A percentile compares a stretch with the other conserved stretches of the same genome.
These are phyloP conservation scores for Neomonachus schauinslandi DNA, from an alignment of 2,113 vertebrate species.

Conservation along the genomic window DNA sequence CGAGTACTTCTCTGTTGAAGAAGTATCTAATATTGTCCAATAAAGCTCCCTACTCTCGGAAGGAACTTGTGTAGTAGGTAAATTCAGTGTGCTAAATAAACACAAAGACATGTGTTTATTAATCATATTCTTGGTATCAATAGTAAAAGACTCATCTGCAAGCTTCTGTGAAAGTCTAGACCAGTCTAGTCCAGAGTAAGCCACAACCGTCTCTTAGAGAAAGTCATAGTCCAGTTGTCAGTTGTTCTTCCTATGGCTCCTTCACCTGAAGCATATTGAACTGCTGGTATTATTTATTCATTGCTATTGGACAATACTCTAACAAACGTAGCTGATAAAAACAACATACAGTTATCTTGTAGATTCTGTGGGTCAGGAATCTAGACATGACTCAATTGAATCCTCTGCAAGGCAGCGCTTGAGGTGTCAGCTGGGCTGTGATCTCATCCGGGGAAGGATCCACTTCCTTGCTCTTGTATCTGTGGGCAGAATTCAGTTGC, in stretches of 20 bases:
- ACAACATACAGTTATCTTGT: background rate
- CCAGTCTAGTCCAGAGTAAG: background rate
- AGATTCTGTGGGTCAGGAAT: background rate
- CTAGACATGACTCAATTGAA: background rate
- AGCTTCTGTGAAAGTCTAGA: background rate
- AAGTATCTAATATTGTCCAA: background rate
- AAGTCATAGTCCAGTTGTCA: background rate
- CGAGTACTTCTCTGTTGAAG: background rate
- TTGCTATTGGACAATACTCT: background rate
- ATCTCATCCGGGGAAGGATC: background rate
- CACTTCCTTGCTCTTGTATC: background rate
- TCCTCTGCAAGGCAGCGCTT: background rate
- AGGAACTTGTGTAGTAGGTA: background rate
- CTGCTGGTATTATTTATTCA: background rate
- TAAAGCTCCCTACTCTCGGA: background rate
- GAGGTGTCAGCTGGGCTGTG: background rate
- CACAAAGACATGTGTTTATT: background rate
- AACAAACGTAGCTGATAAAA: background rate
- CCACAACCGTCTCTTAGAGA: background rate
- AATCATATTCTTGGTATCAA: background rate
- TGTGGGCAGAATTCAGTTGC: background rate
- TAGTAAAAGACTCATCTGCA: background rate
- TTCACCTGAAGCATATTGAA: background rate
- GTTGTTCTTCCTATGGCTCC: background rate
- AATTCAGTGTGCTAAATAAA: background rate